phyloP scores from a whole-genome alignment of 2,113 vertebrate genomes.

The Xenopus laevis region DNA sequence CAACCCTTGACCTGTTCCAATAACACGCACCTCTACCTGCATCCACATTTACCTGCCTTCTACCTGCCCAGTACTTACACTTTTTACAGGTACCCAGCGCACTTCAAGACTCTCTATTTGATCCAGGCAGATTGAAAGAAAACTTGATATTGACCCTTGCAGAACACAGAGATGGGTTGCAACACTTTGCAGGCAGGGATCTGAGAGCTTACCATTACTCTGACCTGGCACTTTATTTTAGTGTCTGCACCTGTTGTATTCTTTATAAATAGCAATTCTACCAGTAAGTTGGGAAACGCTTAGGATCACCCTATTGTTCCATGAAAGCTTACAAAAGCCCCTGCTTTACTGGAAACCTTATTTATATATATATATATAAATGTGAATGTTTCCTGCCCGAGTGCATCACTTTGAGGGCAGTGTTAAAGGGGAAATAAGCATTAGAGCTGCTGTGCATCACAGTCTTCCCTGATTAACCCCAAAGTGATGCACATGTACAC shows the following conservation, averaged over 20 bases:
- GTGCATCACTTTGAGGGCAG: neutral
- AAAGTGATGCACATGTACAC: no score
- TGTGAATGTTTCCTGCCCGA: neutral
- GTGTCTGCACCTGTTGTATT: slow-evolving; percentile 8
- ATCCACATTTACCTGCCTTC: no score
- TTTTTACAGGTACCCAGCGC: no score
- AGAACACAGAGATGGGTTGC: no score
- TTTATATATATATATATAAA: neutral
- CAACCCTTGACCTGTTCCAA: no score
- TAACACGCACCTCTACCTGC: no score
- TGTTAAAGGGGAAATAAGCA: neutral
- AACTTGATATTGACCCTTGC: no score
- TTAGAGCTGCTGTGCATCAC: neutral
- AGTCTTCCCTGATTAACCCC: no score
- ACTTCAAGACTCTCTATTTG: no score
- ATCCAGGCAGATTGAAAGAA: no score
- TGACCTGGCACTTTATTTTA: slow-evolving; percentile 3
- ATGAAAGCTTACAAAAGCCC: neutral
- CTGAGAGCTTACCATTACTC: neutral
- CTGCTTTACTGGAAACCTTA: slow-evolving; percentile 24
- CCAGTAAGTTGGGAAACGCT: slow-evolving; percentile 28
- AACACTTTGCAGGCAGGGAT: no score
- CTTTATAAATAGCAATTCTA: slow-evolving; percentile 28
- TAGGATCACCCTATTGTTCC: slow-evolving; percentile 4
- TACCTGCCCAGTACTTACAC: no score